Base-by-base conservation (phyloP, 2,888 invertebrate species). In the Glaucopsyche alexis region DNA sequence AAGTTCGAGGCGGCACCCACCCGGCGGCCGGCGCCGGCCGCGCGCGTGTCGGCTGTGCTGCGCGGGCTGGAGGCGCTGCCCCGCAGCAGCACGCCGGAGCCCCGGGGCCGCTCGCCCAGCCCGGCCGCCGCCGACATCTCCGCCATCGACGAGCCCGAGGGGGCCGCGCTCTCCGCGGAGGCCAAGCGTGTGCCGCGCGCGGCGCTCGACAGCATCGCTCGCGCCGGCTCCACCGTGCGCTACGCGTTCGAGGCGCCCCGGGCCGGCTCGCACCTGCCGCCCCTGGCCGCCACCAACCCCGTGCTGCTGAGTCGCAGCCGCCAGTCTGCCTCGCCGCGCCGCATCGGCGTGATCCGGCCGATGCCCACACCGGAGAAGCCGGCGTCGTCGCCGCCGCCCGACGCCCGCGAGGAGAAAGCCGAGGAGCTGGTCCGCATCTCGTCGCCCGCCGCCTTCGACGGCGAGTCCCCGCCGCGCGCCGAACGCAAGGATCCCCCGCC, bases 1-100 rank as follows among this genome's bases (percentile, higher is more conserved):
- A 95, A 97, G 82, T 98, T 98, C 89, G 98, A 98, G 85, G 94
- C 94, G 66, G 93, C 94, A 0, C 94, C 95, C 13, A 90, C 94
- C 78, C 92, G 94, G 1, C 91, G 94, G 40, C 83, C 91, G 76
- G 87, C 93, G 7, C 94, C 94, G 79, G 83, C 92, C 76, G 87
- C 94, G 78, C 87, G 95, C n/a, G 86, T 88, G 9, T 84, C 87
- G 8, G 89, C 90, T 74, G 91, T 89, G 50, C 82, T 89, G 78
- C 87, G 85, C 42, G 88, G 88, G 2, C 84, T 88, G 29, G 90
- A 88, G 76, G 82, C 81, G 8, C 79, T 84, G 45, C 85, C 84
- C 76, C 83, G 86, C 52, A 85, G 84, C 71, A 84, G 86, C 19
- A 87, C 93, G 76, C 86, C 88, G n/a, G 88, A 87, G 74, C 87